Evolutionary conservation across 2,888 invertebrate species (phyloP), one percentile per base, ranked within the genome.

Genomic region (Abrostola triplasia): DNA sequence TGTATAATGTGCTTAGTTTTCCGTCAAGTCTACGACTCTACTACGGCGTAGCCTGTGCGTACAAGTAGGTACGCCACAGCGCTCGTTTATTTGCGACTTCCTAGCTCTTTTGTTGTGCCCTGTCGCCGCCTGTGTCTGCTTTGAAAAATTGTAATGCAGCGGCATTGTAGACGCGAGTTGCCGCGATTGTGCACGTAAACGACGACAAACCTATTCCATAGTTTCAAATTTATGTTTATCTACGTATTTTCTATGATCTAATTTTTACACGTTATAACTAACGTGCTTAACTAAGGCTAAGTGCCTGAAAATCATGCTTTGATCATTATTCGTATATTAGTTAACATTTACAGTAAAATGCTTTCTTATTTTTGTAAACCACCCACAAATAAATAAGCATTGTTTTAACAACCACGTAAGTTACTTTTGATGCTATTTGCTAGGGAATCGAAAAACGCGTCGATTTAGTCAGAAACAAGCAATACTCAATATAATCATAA

Each of bases 101-200:
- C 90, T 89, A 90, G 88, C 90, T 92, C 93, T 91, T 92, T 94
- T 93, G 93, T 93, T 93, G 89, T 84, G 90, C 90, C 87, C 88
- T 89, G 92, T 91, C 90, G 92, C 90, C 85, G 92, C 90, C 85
- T 90, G 89, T 92, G 90, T 92, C 92, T 91, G 92, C 90, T 91
- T 91, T 92, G 92, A 92, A 93, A 94, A 93, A 93, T 92, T 93
- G 93, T 93, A 91, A 92, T 92, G 90, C 90, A 89, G 89, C 90
- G 84, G 89, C 85, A 90, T 91, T 91, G 93, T 92, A 88, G 87
- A 89, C 84, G 81, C 88, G 87, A 87, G 87, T 85, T 87, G 86
- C 87, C 80, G 87, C 89, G 88, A 90, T 92, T 92, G 91, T 91
- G 88, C 88, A 82, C 82, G 78, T 84, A 83, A 82, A 77, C 73